These are phyloP conservation scores for Drosophila nikananu DNA, from an alignment of 1,140 invertebrate genomes.

Conservation along the genomic window DNA sequence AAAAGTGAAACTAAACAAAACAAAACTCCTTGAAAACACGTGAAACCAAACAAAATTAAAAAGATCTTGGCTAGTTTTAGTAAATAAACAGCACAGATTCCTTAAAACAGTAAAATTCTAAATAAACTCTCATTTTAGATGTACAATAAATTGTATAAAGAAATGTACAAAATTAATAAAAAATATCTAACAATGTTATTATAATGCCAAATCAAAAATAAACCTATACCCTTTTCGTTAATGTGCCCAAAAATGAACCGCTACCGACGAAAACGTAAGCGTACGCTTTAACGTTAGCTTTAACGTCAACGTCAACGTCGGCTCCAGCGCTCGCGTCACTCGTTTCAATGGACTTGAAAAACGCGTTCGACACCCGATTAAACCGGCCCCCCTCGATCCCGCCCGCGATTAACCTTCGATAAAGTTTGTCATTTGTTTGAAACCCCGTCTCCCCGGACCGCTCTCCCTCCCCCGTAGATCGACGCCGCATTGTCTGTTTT, in stretches of 20 bases:
- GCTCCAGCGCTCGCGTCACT: slow-evolving; percentile 15
- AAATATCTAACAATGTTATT: not conserved
- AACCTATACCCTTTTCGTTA: not conserved
- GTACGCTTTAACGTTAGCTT: slow-evolving; percentile 7
- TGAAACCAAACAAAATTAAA: not conserved
- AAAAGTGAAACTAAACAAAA: slow-evolving; percentile 42
- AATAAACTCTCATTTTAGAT: too few relatives aligned
- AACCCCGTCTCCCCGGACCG: not conserved
- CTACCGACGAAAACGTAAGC: slow-evolving; percentile 21
- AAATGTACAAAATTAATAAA: not conserved
- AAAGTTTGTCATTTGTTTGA: slow-evolving; percentile 42
- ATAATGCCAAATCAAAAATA: not conserved
- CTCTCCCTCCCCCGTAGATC: not conserved
- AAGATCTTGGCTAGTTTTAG: not conserved
- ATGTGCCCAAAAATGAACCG: slow-evolving; percentile 15
- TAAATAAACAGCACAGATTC: not conserved
- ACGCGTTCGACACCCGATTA: slow-evolving; percentile 67
- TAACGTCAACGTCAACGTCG: slow-evolving; percentile 17
- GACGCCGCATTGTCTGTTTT: slow-evolving; percentile 56
- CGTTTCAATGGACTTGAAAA: slow-evolving; percentile 77
- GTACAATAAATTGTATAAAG: not conserved
- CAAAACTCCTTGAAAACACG: slow-evolving; percentile 1
- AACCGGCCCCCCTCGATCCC: slow-evolving; percentile 43
- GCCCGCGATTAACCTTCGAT: slow-evolving; percentile 73
- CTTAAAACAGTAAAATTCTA: too few relatives aligned